Evolutionary conservation across 2,113 vertebrate species (phyloP), one percentile per base, ranked within the genome.

Genomic region (Nothobranchius furzeri): DNA sequence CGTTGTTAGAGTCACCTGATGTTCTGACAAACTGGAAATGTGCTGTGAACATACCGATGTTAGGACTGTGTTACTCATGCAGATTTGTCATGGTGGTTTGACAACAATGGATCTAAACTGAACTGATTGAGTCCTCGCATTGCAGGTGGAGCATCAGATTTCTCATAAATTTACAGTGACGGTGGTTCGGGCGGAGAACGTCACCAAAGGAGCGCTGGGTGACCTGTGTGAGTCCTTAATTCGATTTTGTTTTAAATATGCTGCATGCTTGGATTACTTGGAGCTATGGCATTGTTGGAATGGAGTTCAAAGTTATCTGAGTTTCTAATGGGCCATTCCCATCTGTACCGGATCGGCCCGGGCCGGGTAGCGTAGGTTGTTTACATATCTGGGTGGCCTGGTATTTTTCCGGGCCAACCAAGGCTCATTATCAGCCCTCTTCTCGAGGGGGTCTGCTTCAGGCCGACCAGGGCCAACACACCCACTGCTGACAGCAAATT

Each of bases 141-240:
- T 84, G 14, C 86, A 99, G 98, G 98, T 99, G 79, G 97, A 98
- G 17, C 96, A 98, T 76, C 97, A 98, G 78, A 95, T 96, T 73
- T 99, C 96, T 20, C 96, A 99, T 85, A 93, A 93, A 77, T 94
- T 98, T 68, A 96, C 86, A 0, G 96, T 97, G 65, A 96, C 91
- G 0, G 95, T 99, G 10, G 79, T 93, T 67, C 84, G 83, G 70
- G 98, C 98, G 50, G 94, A 95, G 52, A 96, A 93, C 78, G 97
- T 99, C 71, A 99, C 98, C 4, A 99, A 99, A 80, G 98, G 97
- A 73, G 89, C 95, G 0, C 90, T 99, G 30, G 98, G 98, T 37
- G 98, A 99, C 78, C 91, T 99, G 89, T 85, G 96, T 99, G 88
- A 98, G 98, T 97, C 80, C 9, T 40, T 40, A 40, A 40, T 7